Evolutionary conservation across 2,797 vertebrate genomes (phyloP).

Genomic region (Poeciliopsis gracilis): DNA sequence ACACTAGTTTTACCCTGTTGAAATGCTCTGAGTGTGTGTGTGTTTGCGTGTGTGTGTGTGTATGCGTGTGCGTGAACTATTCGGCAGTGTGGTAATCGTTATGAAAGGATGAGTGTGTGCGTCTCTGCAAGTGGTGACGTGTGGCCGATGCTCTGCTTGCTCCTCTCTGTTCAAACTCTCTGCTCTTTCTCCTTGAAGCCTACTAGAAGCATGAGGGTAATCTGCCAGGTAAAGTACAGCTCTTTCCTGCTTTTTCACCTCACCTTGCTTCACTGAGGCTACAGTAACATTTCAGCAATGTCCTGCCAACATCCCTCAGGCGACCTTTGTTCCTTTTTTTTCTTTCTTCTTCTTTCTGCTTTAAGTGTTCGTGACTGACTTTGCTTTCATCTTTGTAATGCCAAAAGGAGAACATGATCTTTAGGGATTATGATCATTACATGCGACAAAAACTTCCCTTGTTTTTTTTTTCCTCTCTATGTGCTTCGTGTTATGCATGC

Average conservation of each 20-base stretch:
- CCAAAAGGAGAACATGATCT: slow-evolving; percentile 39
- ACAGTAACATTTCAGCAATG: slow-evolving; percentile 75
- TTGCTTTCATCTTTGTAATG: slow-evolving; percentile 30
- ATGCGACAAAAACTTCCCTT: slow-evolving; percentile 28
- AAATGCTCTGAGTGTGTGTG: slow-evolving; percentile 12
- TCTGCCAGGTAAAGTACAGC: slow-evolving; percentile 98
- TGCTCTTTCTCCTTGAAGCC: slow-evolving; percentile 98
- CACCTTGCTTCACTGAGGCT: slow-evolving; percentile 77
- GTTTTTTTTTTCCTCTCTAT: slow-evolving; percentile 63
- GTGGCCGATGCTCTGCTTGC: slow-evolving; percentile 78
- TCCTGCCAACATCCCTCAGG: slow-evolving; percentile 66
- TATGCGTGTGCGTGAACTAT: background rate
- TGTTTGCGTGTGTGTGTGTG: slow-evolving; percentile 14
- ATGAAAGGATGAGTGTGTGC: slow-evolving; percentile 23
- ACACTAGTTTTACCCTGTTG: slow-evolving; percentile 39
- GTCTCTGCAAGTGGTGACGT: slow-evolving; percentile 56
- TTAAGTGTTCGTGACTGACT: slow-evolving; percentile 53
- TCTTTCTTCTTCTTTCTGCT: slow-evolving; percentile 26
- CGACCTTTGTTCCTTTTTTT: slow-evolving; percentile 23
- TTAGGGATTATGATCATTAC: slow-evolving; percentile 32
- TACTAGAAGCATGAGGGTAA: slow-evolving; percentile 99
- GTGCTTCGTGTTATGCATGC: slow-evolving; percentile 57
- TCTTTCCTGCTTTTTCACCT: slow-evolving; percentile 83
- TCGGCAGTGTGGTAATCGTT: slow-evolving; percentile 25
- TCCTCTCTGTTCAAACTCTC: slow-evolving; percentile 91